A percentile compares a stretch with the other conserved stretches of the same genome.
These are phyloP conservation scores for Ceratitis capitata DNA, from an alignment of 1,140 invertebrate species.

Conservation along the genomic window DNA sequence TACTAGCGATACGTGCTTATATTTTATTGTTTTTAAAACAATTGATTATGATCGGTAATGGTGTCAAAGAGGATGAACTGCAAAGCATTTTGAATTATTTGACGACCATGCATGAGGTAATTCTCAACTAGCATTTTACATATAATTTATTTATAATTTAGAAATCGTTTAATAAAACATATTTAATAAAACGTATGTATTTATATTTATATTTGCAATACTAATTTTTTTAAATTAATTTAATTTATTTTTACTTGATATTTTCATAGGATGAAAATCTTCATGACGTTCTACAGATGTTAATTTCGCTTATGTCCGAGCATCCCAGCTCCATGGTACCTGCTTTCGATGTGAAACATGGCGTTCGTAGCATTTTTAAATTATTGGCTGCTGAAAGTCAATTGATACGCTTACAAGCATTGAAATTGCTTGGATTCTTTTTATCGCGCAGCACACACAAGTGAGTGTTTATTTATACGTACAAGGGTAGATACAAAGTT, in stretches of 20 bases:
- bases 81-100: conserved; percentile 98
- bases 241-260: not conserved
- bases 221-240: not conserved
- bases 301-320: conserved; percentile 96
- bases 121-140: no score
- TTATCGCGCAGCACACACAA: conserved; percentile 94
- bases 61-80: conserved; percentile 97
- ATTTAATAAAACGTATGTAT: no score
- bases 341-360: conserved; percentile 97
- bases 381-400: conserved; percentile 94
- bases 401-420: conserved; percentile 91
- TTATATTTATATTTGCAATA: not conserved
- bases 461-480: conserved; percentile 68
- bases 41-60: conserved; percentile 95
- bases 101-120: conserved; percentile 94
- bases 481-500: no score
- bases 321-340: conserved; percentile 99
- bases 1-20: conserved; percentile 91
- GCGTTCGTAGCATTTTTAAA: conserved; percentile 96
- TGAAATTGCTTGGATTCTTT: conserved; percentile 96
- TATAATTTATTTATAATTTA: no score
- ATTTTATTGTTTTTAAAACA: conserved; percentile 96
- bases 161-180: no score
- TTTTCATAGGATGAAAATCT: conserved; percentile 92
- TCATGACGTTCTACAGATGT: conserved; percentile 96